Base-by-base conservation (phyloP, 2,888 invertebrate genomes). In the Nomada flava region DNA sequence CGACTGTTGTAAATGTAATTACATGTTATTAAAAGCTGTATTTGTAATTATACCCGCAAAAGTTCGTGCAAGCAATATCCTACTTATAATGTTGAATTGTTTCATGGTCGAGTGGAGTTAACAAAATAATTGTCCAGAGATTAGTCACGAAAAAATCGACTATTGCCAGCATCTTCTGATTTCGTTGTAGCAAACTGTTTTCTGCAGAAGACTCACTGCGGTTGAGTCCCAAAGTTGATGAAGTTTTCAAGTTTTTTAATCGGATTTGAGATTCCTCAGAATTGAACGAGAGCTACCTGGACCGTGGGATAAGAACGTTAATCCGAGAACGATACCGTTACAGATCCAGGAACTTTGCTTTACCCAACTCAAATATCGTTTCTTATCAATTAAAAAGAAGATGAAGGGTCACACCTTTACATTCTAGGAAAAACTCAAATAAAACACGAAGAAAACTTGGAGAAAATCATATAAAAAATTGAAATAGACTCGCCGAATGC, bases 231-330 rank as follows among this genome's bases (percentile, higher is more conserved):
- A n/a, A 55, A 15, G 20, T 10, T 3, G 74, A 23, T n/a, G 18
- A 26, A 77, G 55, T 77, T 62, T 62, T n/a, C 52, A 71, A 77
- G 71, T 70, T 44, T 55, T 60, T 13, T 69, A 44, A 65, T 60
- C 20, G 23, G 53, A 65, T 52, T 65, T 44, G 44, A 65, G 29
- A 20, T 62, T 26, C 10, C 29, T 9, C 47, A 20, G 53, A 70
- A 76, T 76, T 44, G 70, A 67, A 67, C 53, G 18, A 20, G 65
- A 65, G n/a, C 18, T 55, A 52, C 36, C 20, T 26, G 52, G 52
- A 55, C 20, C 57, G 62, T 57, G 55, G 52, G 36, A 9, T 69
- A 79, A 70, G 53, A 60, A 57, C 64, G 55, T 78, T 75, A 75
- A 78, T 63, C 42, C n/a, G 9, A 50, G 52, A 63, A 55, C 50